Evolutionary conservation across 2,888 invertebrate genomes (phyloP).

Genomic region (Margaritifera margaritifera): DNA sequence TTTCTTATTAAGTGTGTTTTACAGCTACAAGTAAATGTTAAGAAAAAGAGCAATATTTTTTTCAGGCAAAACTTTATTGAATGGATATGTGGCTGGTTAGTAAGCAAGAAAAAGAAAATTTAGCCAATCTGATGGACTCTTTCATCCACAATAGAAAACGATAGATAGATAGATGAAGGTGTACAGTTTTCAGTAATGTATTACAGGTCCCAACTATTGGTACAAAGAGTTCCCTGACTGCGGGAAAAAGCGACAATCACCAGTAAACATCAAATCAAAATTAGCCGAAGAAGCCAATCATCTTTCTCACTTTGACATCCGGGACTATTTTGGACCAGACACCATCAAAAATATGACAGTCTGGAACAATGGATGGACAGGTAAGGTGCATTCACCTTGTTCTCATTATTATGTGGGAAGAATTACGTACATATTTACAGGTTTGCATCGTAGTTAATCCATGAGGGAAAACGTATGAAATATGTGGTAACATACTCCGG

Average conservation of each 20-base stretch:
- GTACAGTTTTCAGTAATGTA: too few relatives aligned
- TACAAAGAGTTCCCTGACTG: conserved; percentile 35
- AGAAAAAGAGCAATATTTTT: too few relatives aligned
- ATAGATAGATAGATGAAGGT: too few relatives aligned
- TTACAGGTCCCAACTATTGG: conserved; percentile 46
- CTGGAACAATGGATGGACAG: conserved; percentile 41
- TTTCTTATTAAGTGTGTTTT: too few relatives aligned
- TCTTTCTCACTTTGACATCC: conserved; percentile 28
- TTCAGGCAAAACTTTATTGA: too few relatives aligned
- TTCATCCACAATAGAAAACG: too few relatives aligned
- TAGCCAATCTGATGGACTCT: too few relatives aligned
- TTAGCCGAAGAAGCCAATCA: conserved; percentile 23
- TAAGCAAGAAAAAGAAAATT: too few relatives aligned
- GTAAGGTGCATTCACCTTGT: conserved; percentile 2
- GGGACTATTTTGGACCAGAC: conserved; percentile 26
- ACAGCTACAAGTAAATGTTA: too few relatives aligned
- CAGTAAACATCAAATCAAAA: conserved; percentile 39
- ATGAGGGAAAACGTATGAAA: neutral
- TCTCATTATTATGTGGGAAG: neutral
- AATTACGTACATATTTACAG: too few relatives aligned
- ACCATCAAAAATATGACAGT: conserved; percentile 37
- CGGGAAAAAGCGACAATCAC: conserved; percentile 45
- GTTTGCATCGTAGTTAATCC: neutral
- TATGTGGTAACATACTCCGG: neutral
- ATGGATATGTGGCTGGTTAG: too few relatives aligned